A percentile compares a stretch with the other conserved stretches of the same genome.
Conservation (phyloP, 2,113 vertebrate species). For the Gulo gulo region DNA sequence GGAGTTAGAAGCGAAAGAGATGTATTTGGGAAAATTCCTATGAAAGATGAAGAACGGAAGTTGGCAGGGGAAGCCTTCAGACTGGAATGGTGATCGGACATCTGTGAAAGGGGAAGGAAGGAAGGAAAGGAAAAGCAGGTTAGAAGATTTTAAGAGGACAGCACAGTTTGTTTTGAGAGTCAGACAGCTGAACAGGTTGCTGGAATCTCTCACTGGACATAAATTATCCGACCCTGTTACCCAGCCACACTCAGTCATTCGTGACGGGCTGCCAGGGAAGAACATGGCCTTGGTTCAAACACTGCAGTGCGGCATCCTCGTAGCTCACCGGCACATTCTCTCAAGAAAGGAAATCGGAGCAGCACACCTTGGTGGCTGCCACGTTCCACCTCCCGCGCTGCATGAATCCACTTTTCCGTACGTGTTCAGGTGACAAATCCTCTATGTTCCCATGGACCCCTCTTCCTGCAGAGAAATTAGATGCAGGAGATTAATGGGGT, state of each 20-base stretch:
- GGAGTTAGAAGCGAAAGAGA: background rate
- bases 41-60: background rate
- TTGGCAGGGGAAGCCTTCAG: background rate
- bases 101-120: background rate
- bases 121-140: background rate
- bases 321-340: background rate
- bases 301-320: background rate
- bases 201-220: background rate
- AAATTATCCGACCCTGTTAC: background rate
- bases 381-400: background rate
- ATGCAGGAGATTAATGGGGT: background rate
- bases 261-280: background rate
- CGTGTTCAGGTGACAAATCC: background rate
- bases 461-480: background rate
- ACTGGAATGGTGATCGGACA: background rate
- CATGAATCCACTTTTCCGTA: background rate
- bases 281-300: background rate
- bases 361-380: background rate
- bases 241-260: background rate
- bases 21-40: background rate
- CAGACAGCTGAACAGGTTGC: background rate
- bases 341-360: no score
- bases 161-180: background rate
- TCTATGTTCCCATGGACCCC: background rate
- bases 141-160: background rate